Evolutionary conservation across 2,797 vertebrate genomes (phyloP).

Genomic region (Mormyrops boulengeri): DNA sequence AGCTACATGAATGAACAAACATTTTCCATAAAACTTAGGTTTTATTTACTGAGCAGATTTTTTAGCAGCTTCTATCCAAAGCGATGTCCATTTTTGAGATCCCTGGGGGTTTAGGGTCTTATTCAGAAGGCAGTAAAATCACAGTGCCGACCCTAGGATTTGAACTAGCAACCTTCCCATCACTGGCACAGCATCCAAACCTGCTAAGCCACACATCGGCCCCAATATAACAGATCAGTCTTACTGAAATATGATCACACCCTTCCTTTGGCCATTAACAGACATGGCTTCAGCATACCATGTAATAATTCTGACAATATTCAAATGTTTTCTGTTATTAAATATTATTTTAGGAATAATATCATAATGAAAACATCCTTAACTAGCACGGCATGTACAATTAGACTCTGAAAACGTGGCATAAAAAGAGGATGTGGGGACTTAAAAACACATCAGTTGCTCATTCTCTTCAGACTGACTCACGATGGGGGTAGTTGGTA

Average conservation of each 20-base stretch:
- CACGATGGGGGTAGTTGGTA: conserved; percentile 51
- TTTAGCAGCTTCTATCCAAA: background rate
- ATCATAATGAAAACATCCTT: conserved; percentile 62
- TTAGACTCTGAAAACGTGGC: conserved; percentile 61
- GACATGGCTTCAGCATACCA: background rate
- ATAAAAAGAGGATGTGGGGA: conserved; percentile 50
- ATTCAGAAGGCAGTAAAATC: background rate
- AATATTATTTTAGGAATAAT: conserved; percentile 37
- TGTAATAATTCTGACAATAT: background rate
- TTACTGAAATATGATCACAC: background rate
- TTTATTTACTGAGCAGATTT: background rate
- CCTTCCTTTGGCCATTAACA: background rate
- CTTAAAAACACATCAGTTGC: conserved; percentile 60
- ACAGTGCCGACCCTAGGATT: background rate
- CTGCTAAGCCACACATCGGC: background rate
- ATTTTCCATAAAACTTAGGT: background rate
- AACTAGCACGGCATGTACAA: conserved; percentile 54
- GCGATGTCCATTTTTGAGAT: background rate
- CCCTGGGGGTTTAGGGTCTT: background rate
- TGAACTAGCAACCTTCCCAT: background rate
- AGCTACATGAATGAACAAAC: background rate
- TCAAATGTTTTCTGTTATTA: background rate
- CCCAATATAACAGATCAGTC: background rate
- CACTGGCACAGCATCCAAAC: background rate
- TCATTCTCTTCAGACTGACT: conserved; percentile 55